Percentiles rank a stretch among this genome's conserved stretches.
Evolutionary conservation across 2,888 invertebrate genomes (phyloP).

Genomic region (Steinernema carpocapsae): DNA sequence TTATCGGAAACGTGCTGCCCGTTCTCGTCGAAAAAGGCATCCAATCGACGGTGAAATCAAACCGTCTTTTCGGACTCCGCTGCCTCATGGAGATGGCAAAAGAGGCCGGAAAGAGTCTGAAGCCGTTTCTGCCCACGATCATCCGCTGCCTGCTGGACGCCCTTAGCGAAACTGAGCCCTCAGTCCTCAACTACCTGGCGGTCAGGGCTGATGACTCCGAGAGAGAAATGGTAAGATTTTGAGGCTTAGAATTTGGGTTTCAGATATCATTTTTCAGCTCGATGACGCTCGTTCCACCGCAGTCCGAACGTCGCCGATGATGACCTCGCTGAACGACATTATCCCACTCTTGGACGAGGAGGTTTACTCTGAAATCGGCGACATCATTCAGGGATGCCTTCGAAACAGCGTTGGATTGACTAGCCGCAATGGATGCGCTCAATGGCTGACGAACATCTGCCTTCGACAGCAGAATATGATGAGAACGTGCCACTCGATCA

Average conservation of each 20-base stretch:
- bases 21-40: constrained; percentile 53
- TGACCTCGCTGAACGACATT: constrained; percentile 52
- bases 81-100: constrained; percentile 85
- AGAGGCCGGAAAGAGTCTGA: constrained; percentile 78
- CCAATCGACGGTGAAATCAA: constrained; percentile 49
- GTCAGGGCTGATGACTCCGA: constrained; percentile 78
- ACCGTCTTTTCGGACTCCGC: constrained; percentile 73
- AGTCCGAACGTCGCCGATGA: constrained; percentile 83
- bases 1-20: constrained; percentile 49
- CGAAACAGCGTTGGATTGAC: neutral
- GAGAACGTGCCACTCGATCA: neutral
- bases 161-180: constrained; percentile 79
- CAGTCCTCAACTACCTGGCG: constrained; percentile 80
- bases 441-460: constrained; percentile 20
- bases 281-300: constrained; percentile 82
- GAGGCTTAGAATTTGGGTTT: neutral
- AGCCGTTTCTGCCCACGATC: constrained; percentile 81
- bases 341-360: constrained; percentile 46
- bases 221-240: constrained; percentile 76
- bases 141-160: constrained; percentile 85
- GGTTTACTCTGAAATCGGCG: constrained; percentile 1
- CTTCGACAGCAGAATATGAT: constrained; percentile 15
- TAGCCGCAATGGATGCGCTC: neutral
- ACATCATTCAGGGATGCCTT: neutral
- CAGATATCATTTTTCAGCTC: constrained; percentile 60